A percentile compares a stretch with the other conserved stretches of the same genome.
Evolutionary conservation across 2,113 vertebrate genomes (phyloP).

Genomic region (Calonectris borealis): DNA sequence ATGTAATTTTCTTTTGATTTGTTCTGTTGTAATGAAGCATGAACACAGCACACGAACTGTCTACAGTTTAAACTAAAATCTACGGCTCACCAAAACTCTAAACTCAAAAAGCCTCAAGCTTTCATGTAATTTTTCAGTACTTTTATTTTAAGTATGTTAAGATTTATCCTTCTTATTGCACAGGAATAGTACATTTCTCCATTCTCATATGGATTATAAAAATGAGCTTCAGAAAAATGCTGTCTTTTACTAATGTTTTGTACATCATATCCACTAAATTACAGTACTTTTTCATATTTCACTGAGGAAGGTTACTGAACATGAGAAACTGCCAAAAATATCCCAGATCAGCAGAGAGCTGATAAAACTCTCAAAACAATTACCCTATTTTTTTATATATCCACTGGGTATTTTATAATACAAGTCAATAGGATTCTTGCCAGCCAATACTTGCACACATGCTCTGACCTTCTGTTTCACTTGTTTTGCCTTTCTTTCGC

Average conservation of each 20-base stretch:
- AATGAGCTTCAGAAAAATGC: background rate
- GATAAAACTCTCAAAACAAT: conserved; percentile 61
- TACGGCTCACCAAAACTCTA: background rate
- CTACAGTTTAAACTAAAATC: background rate
- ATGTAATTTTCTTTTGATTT: background rate
- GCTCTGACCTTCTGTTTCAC: background rate
- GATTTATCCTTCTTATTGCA: background rate
- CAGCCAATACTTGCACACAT: background rate
- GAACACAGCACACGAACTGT: background rate
- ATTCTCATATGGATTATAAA: background rate
- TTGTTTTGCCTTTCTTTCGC: background rate
- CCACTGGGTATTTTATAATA: conserved; percentile 32
- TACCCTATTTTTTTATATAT: conserved; percentile 44
- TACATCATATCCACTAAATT: background rate
- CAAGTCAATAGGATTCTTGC: background rate
- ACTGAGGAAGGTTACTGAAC: background rate
- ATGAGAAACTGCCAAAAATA: conserved; percentile 30
- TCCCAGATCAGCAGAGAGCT: conserved; percentile 35
- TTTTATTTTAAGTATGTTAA: background rate
- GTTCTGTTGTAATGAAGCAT: background rate
- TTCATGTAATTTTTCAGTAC: background rate
- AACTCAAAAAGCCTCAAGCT: background rate
- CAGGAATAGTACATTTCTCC: background rate
- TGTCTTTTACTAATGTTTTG: background rate
- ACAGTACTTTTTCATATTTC: background rate